Percentiles rank a stretch among this genome's conserved stretches.
phyloP scores from a whole-genome alignment of 2,797 vertebrate species.

The Tiaroga cobitis region DNA sequence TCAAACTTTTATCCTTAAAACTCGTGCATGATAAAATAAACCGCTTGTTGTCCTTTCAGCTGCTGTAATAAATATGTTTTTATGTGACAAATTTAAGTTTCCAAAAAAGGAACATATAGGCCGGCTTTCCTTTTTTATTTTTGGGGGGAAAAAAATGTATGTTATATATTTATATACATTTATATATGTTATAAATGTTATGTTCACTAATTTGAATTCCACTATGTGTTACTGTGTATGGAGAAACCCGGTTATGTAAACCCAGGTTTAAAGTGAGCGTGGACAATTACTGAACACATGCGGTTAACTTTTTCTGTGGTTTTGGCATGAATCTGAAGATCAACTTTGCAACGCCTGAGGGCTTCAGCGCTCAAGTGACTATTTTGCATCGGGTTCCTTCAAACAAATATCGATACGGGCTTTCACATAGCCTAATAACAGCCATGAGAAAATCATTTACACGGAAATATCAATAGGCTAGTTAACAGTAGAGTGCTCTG shows the following conservation, averaged over 20 bases:
- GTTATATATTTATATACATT: no score
- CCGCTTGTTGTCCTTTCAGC: neutral
- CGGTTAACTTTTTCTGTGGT: neutral
- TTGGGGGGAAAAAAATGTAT: no score
- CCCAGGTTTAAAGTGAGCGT: neutral
- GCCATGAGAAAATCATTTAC: conserved; percentile 9
- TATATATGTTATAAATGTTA: no score
- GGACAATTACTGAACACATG: neutral
- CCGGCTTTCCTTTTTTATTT: neutral
- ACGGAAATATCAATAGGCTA: neutral
- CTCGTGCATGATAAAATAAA: neutral
- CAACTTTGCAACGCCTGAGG: conserved; percentile 25
- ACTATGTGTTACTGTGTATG: neutral
- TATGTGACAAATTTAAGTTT: neutral
- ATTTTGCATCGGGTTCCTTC: conserved; percentile 20
- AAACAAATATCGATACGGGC: neutral
- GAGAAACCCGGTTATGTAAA: neutral
- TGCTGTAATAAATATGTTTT: neutral
- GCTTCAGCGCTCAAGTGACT: conserved; percentile 16
- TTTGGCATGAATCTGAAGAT: conserved; percentile 19
- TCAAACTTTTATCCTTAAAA: conserved; percentile 2
- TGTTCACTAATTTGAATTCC: neutral
- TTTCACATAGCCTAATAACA: neutral
- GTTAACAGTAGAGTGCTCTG: neutral
- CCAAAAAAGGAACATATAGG: neutral